A percentile compares a stretch with the other conserved stretches of the same genome.
Conservation (phyloP, 2,113 vertebrate genomes). For the Percina caprodes region DNA sequence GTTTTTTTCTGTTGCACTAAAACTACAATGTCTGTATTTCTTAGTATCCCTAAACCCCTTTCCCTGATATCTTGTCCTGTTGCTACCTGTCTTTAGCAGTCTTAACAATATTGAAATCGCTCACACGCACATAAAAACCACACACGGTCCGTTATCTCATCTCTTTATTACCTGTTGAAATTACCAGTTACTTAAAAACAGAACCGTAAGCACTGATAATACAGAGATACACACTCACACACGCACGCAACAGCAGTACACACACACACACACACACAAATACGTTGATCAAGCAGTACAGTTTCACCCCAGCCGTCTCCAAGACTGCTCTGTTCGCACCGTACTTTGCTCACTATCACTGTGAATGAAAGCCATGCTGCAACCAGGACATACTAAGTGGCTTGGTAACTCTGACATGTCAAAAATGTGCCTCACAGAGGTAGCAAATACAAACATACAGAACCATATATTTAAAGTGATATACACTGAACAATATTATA, state of each 20-base stretch:
- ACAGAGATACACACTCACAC: conserved; percentile 45
- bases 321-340: conserved; percentile 27
- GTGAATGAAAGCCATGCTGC: conserved; percentile 62
- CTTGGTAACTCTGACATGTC: conserved; percentile 40
- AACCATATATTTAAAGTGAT: conserved; percentile 28
- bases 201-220: conserved; percentile 38
- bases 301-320: conserved; percentile 13
- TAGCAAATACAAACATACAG: conserved; percentile 33
- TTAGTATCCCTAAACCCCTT: conserved; percentile 10
- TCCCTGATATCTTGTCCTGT: background rate
- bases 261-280: conserved; percentile 38
- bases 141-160: conserved; percentile 14
- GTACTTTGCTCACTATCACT: conserved; percentile 62
- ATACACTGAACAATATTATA: no score
- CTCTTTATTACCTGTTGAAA: conserved; percentile 31
- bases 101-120: conserved; percentile 28
- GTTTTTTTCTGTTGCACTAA: conserved; percentile 78
- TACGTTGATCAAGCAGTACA: conserved; percentile 48
- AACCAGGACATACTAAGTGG: background rate
- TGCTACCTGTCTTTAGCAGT: conserved; percentile 20
- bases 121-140: conserved; percentile 9
- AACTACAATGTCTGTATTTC: conserved; percentile 74
- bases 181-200: conserved; percentile 58
- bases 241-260: conserved; percentile 5
- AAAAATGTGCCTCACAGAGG: conserved; percentile 68